These are phyloP conservation scores for Hirudinaria manillensis DNA, from an alignment of 2,888 invertebrate species.

Conservation along the genomic window DNA sequence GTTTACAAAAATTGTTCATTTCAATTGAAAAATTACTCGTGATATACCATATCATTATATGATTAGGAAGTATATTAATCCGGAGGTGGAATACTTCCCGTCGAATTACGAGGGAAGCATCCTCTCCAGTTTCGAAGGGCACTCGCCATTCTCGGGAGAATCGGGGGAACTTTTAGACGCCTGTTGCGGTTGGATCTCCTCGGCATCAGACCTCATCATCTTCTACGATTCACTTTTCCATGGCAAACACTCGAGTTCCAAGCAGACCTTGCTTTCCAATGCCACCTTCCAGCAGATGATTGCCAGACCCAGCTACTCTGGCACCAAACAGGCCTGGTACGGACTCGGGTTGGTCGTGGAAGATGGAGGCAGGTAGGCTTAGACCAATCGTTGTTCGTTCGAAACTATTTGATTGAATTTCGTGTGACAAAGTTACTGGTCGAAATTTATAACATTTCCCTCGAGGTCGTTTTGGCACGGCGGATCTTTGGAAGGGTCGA, in stretches of 20 bases:
- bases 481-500: conserved; percentile 50
- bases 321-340: conserved; percentile 39
- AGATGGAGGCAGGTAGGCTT: conserved; percentile 40
- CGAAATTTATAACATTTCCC: neutral
- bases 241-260: neutral
- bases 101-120: conserved; percentile 30
- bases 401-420: neutral
- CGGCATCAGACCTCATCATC: conserved; percentile 42
- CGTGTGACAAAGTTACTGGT: no score
- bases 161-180: conserved; percentile 44
- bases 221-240: conserved; percentile 35
- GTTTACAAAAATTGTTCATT: no score
- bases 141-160: conserved; percentile 32
- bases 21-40: no score
- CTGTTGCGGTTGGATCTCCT: conserved; percentile 47
- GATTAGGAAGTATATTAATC: no score
- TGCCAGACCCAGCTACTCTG: conserved; percentile 17
- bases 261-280: conserved; percentile 2
- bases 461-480: conserved; percentile 46
- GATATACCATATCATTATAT: no score
- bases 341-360: conserved; percentile 48
- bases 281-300: conserved; percentile 33
- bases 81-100: conserved; percentile 39
- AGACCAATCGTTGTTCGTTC: neutral
- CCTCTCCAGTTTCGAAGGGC: conserved; percentile 31